Base-by-base conservation (phyloP, 2,113 vertebrate species). In the Pterocles burchelli region DNA sequence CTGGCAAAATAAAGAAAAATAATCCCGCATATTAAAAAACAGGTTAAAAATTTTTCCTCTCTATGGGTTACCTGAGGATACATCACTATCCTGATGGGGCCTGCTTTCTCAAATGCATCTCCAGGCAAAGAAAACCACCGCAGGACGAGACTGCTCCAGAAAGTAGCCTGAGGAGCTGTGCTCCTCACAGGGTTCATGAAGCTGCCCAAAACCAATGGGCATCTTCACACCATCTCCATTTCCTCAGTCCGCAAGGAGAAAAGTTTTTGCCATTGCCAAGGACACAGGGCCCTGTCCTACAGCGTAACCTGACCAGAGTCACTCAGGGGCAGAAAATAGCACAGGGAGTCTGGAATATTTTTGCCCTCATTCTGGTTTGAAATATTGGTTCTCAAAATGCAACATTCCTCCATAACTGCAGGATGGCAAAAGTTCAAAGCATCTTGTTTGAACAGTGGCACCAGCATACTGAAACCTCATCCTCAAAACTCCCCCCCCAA, bases 261-360 rank as follows among this genome's bases (percentile, higher is more conserved):
- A 33, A 7, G 18, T 12, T 43, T 8, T 48, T 9, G 16, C 26
- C 8, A 18, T 10, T 36, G 54, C 15, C 1, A 0, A 55, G 48
- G 41, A 33, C 1, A 1, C 38, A 22, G 46, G 51, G 3, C 12
- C 54, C 62, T 1, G 1, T n/a, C 21, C 25, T 38, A 61, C 33
- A 4, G 21, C 2, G 14, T 10, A 34, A 34, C n/a, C 17, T 3
- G 0, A 2, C 7, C 48, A 13, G 36, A n/a, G 33, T 20, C 62
- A n/a, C 25, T 43, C 20, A 13, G 43, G 7, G 13, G 41, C 29
- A 19, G 48, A 31, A 62, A 85, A 51, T 10, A 11, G 16, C 33
- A 19, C 4, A 8, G 36, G 33, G 18, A 88, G 16, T 34, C 16
- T 1, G 1, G 20, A 57, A 31, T 31, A 17, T 22, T 57, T 57